Base-by-base conservation (phyloP, 2,797 vertebrate genomes). In the Halcyon smyrnensis region DNA sequence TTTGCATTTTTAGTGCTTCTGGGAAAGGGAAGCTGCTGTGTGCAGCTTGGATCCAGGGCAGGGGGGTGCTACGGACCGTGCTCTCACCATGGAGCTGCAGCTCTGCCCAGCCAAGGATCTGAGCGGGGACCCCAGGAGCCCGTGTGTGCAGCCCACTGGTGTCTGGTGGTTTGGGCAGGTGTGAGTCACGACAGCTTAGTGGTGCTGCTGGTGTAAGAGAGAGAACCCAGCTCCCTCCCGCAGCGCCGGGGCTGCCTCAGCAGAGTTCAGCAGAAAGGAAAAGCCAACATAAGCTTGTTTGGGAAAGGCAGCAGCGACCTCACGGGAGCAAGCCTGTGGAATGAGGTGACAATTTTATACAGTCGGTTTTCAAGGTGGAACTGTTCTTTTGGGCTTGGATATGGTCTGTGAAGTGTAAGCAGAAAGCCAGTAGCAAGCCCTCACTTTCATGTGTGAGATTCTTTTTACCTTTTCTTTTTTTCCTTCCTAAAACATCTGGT, bases 281-380 rank as follows among this genome's bases (percentile, higher is more conserved):
- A 96, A 96, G 56, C 89, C 84, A 71, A 62, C 71, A 59, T 64
- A 83, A 95, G 57, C 94, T 87, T 46, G 64, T 82, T 64, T 54
- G 78, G 79, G 93, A 46, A 32, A 80, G 70, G 84, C 92, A 4
- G 79, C 79, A 21, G 57, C 0, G 4, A 79, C 69, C 82, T 93
- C 23, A 0, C 76, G 81, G 95, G 90, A 75, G 91, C 62, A 32
- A 78, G 16, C 60, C 70, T 92, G 91, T 77, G 64, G 60, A 94
- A 96, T 0, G 88, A 96, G 93, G 96, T 94, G 96, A 97, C 96
- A 94, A 95, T 92, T 97, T 96, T 97, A 95, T 86, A 74, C 53
- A 70, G 88, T 70, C 34, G 30, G 67, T 91, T 95, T 91, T 90
- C 81, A 90, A 95, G 93, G 95, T 95, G 78, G 27, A 95, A 87